Evolutionary conservation across 1,140 invertebrate genomes (phyloP).

Genomic region (Triops longicaudatus): DNA sequence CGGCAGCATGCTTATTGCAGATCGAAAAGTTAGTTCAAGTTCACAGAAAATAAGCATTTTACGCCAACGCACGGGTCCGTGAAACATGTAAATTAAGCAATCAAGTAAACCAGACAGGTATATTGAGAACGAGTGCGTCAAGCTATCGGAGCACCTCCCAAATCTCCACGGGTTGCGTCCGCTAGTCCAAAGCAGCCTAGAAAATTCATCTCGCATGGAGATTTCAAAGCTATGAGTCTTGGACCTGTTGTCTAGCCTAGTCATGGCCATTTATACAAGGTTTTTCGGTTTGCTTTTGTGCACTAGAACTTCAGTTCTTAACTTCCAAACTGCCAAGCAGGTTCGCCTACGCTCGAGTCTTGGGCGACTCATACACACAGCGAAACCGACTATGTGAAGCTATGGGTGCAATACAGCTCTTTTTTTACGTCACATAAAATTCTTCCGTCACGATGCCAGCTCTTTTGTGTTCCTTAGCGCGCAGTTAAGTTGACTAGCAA

Average conservation of each 20-base stretch:
- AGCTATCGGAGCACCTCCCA: background rate
- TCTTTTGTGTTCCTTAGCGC: background rate
- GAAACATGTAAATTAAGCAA: slow-evolving; percentile 9
- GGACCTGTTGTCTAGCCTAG: background rate
- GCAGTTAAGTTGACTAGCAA: too few relatives aligned
- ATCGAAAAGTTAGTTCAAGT: background rate
- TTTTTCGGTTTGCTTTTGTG: background rate
- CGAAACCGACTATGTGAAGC: background rate
- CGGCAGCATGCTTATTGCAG: background rate
- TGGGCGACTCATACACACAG: background rate
- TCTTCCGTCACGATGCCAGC: background rate
- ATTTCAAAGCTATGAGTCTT: background rate
- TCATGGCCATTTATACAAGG: slow-evolving; percentile 11
- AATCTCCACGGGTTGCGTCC: background rate
- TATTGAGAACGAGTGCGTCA: background rate
- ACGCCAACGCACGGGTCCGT: background rate
- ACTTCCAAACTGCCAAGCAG: slow-evolving; percentile 6
- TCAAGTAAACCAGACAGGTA: slow-evolving; percentile 4
- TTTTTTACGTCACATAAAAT: background rate
- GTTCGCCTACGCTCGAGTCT: background rate
- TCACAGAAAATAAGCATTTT: background rate
- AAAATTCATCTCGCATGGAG: background rate
- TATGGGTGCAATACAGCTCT: background rate
- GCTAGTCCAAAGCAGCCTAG: background rate
- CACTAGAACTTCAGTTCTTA: background rate